Evolutionary conservation across 2,888 invertebrate genomes (phyloP), one percentile per base, ranked within the genome.

Genomic region (Pediacus dermestoides): DNA sequence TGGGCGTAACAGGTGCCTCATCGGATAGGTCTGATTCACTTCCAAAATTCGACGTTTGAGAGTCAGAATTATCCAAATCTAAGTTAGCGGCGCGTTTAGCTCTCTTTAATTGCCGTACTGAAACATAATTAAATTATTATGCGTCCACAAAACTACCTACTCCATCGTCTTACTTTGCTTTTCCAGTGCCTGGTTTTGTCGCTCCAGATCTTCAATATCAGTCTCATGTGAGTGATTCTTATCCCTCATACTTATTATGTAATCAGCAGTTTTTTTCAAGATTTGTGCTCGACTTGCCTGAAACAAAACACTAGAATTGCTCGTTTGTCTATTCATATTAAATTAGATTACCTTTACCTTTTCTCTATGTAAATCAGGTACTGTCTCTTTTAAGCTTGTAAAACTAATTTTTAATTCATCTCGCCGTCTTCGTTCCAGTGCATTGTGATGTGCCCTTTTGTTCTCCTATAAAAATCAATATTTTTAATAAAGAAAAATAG

Each of bases 361-460:
- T 75, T 97, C 96, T 46, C 95, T 94, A 66, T 92, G 91, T 32
- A 97, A 72, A 13, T 92, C 82, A 37, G 97, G 97, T 46, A 99
- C 93, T 4, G 94, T 87, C 66, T 97, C 96, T 55, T 96, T 75
- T 37, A 99, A 74, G 60, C 90, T 90, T 42, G 88, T 89, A 66
- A 99, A 99, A 68, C 95, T 96, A 66, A 97, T 97, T 70, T 99
- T 99, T 61, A 99, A 99, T 71, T 97, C 97, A 71, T 99, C 97
- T 59, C 97, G 79, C 48, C 99, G 77, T 71, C 96, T 93, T 36
- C 99, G 76, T 70, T 99, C 99, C 64, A 99, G 70, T 15, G 97
- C 97, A 77, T 99, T 99, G 68, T 99, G 99, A 66, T 99, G 97
- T 13, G 97, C 97, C 56, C 97, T 77, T 70, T 97, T 96, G 66